Evolutionary conservation across 2,113 vertebrate species (phyloP).

Genomic region (Epinephelus lanceolatus): DNA sequence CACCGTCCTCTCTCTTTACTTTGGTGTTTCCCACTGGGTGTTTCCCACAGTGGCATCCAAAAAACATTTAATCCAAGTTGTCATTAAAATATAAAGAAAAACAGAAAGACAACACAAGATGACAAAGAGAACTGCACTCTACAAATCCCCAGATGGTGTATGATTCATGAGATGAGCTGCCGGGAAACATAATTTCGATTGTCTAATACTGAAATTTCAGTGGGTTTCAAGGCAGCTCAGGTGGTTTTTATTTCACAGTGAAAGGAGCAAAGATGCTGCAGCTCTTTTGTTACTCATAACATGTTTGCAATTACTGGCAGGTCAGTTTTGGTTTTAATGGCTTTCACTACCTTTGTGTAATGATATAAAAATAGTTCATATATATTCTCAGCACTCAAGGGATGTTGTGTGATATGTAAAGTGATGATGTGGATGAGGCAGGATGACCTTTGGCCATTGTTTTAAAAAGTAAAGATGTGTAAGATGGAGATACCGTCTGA

Average conservation of each 20-base stretch:
- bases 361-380: not conserved
- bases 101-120: not conserved
- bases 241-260: not conserved
- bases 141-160: not conserved
- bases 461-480: conserved; percentile 27
- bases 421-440: conserved; percentile 35
- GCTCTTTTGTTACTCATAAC: not conserved
- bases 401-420: not conserved
- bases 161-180: not conserved
- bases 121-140: not conserved
- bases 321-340: not conserved
- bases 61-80: not conserved
- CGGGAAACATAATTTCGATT: not conserved
- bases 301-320: not conserved
- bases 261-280: not conserved
- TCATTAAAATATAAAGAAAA: not conserved
- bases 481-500: not conserved
- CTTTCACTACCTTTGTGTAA: not conserved
- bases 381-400: not conserved
- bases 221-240: not conserved
- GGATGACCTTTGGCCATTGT: conserved; percentile 22
- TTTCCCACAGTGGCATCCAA: not conserved
- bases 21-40: not conserved
- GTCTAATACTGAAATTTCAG: not conserved
- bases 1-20: not conserved